Evolutionary conservation across 2,797 vertebrate species (phyloP).

Genomic region (Hylomyscus alleni): DNA sequence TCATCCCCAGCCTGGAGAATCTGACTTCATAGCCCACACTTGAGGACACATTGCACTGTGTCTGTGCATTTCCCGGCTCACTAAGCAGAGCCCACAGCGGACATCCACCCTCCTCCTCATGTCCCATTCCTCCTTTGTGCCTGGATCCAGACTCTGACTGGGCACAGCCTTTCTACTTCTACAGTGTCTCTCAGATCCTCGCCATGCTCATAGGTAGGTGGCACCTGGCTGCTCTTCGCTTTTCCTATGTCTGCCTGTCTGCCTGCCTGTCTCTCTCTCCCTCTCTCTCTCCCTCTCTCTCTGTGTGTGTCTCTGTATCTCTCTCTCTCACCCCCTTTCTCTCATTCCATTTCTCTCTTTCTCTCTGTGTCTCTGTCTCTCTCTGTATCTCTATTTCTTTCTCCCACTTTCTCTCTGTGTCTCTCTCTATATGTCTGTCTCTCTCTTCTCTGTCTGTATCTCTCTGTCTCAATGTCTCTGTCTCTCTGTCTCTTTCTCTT

Average conservation of each 20-base stretch:
- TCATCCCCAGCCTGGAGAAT: neutral
- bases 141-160: neutral
- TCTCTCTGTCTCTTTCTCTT: neutral
- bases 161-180: neutral
- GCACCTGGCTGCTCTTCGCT: neutral
- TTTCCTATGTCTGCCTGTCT: neutral
- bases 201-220: neutral
- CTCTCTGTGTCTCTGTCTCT: neutral
- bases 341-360: neutral
- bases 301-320: neutral
- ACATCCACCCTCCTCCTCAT: neutral
- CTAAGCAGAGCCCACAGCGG: neutral
- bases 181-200: neutral
- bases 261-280: neutral
- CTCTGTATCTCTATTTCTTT: neutral
- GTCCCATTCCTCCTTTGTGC: neutral
- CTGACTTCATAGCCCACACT: neutral
- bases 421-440: no score
- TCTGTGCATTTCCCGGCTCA: constrained; percentile 12
- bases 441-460: no score
- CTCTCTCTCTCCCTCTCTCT: neutral
- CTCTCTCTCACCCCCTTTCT: neutral
- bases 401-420: no score
- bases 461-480: neutral
- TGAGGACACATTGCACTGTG: neutral